Evolutionary conservation across 2,888 invertebrate species (phyloP), one percentile per base, ranked within the genome.

Genomic region (Dolomedes plantarius): DNA sequence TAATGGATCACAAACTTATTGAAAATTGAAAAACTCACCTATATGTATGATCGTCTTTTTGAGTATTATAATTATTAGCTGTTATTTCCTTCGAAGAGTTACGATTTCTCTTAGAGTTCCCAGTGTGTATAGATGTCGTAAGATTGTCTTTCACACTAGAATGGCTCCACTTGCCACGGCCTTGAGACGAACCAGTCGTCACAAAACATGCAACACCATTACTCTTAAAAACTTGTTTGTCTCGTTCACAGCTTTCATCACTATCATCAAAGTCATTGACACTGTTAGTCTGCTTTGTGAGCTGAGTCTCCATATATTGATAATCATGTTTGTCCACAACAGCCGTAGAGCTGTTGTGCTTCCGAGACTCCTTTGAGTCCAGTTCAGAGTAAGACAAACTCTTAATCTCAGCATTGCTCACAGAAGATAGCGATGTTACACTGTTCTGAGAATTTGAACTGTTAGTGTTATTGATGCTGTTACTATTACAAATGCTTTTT

Each of bases 221-320:
- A 67, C 78, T 82, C 68, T 79, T 82, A n/a, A 87, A 76, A 31
- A 50, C 31, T 28, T 69, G 56, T 68, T 78, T 77, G 1, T 83
- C 83, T 6, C 75, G 71, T 32, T 88, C 88, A 36, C 86, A 81
- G 74, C 86, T 88, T 41, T 89, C 93, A 46, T 92, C 92, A 88
- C 91, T 92, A 88, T 91, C 91, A 81, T 93, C 92, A 89, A 91
- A 92, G 89, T 93, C 92, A 90, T 92, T 93, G 76, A 92, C 91
- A 88, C 92, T 91, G 19, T 74, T 68, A 65, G 72, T 81, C 72
- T 87, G 87, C 65, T 88, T 88, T 56, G 62, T 68, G 64, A 88
- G 82, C 36, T 88, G 87, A 64, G 91, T 91, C 89, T 93, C 93
- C 89, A 93, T 92, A 89, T 92, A 92, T 89, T 93, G 88, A 78